Evolutionary conservation across 2,888 invertebrate genomes (phyloP).

Genomic region (Agrotis clavis): DNA sequence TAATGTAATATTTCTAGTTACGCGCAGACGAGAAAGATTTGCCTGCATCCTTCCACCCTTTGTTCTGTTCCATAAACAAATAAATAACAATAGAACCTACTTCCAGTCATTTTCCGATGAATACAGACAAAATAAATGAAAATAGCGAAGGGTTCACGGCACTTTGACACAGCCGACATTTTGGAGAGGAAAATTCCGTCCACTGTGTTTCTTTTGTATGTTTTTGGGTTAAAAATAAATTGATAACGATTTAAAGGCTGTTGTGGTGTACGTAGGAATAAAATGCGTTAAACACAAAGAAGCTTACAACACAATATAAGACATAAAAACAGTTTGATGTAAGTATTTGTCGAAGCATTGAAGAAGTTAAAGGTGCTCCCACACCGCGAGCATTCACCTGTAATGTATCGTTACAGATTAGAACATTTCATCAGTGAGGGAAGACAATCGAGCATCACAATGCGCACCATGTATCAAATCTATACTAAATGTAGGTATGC

Average conservation of each 20-base stretch:
- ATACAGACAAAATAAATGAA: constrained; percentile 62
- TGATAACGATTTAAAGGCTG: constrained; percentile 27
- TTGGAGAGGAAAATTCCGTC: constrained; percentile 49
- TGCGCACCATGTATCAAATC: too few relatives aligned
- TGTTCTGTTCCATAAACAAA: constrained; percentile 53
- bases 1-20: constrained; percentile 29
- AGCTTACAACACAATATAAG: background rate
- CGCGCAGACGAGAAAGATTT: constrained; percentile 30
- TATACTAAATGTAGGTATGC: too few relatives aligned
- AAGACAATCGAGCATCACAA: too few relatives aligned
- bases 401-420: too few relatives aligned
- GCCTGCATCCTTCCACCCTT: constrained; percentile 30
- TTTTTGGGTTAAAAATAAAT: constrained; percentile 29
- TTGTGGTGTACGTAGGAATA: constrained; percentile 20
- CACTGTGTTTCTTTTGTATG: constrained; percentile 30
- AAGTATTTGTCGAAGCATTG: too few relatives aligned
- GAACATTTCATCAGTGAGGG: too few relatives aligned
- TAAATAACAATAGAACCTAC: constrained; percentile 58
- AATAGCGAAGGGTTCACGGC: constrained; percentile 47
- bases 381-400: too few relatives aligned
- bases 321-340: too few relatives aligned
- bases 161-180: constrained; percentile 39
- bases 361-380: too few relatives aligned
- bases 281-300: constrained; percentile 1
- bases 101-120: constrained; percentile 57